Base-by-base conservation (phyloP, 2,888 invertebrate species). In the Pammene aurita region DNA sequence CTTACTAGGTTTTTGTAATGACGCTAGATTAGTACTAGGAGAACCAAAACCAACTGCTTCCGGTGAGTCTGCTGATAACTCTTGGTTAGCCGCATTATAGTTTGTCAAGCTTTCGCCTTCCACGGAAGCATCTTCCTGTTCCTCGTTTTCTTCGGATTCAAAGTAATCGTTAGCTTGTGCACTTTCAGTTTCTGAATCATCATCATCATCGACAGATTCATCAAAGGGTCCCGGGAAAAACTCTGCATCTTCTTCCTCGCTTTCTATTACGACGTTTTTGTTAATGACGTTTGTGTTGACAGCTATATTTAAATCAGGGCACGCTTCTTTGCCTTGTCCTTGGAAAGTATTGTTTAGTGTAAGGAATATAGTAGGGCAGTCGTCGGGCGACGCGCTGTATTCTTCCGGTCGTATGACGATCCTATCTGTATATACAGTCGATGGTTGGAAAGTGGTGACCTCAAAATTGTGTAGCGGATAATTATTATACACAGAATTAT, bases 231-330 rank as follows among this genome's bases (percentile, higher is more conserved):
- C 86, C 38, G 88, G 85, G 71, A 91, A 87, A 60, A 87, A 71
- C 6, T 87, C 85, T 7, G 78, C 67, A 5, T 81, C 81, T 57
- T 91, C 90, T 74, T 90, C 91, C 7, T 91, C 90, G 0, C 92
- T 85, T 74, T 93, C 93, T 38, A 89, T 80, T 10, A 92, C 88
- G 35, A 92, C 86, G 71, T 93, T 94, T 71, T 93, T 94, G 74
- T 94, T 95, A 50, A 95, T 88, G 2, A 95, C 92, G 76, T 95
- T 95, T 0, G 95, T 95, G 73, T 95, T 95, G 2, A 96, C 94
- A 14, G 95, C 94, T 67, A 96, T 94, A 78, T 95, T 95, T 71
- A 95, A 84, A 85, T 95, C 95, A 0, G 95, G 94, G 76, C 96
- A 96, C 5, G 93, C 95, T 76, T 94, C 94, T 80, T 95, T 95